phyloP scores from a whole-genome alignment of 2,888 invertebrate genomes.

The Eupsilia transversa region DNA sequence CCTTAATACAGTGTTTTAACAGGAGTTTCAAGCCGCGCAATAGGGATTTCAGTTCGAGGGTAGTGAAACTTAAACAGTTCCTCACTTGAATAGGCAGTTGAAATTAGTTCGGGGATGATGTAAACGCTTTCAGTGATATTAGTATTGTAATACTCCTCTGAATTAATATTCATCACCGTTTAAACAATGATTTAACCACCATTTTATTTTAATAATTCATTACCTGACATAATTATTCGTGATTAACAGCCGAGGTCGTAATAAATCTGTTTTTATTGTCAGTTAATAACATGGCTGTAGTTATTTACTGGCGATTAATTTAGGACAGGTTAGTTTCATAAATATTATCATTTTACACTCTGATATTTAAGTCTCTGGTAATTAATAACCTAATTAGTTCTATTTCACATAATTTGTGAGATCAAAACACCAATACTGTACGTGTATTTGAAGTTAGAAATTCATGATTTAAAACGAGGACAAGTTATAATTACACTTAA shows the following conservation, averaged over 20 bases:
- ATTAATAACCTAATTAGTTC: slow-evolving; percentile 4
- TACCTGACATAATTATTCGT: slow-evolving; percentile 48
- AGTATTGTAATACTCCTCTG: slow-evolving; percentile 17
- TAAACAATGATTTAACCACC: slow-evolving; percentile 29
- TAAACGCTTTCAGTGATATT: slow-evolving; percentile 48
- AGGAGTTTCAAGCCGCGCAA: slow-evolving; percentile 54
- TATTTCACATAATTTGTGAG: not conserved
- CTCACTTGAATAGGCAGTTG: slow-evolving; percentile 53
- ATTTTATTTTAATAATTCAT: slow-evolving; percentile 51
- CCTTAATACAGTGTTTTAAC: slow-evolving; percentile 49
- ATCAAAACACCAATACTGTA: not conserved
- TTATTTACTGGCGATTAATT: slow-evolving; percentile 50
- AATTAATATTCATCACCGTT: slow-evolving; percentile 39
- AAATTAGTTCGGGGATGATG: slow-evolving; percentile 58
- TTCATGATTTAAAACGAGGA: slow-evolving; percentile 20
- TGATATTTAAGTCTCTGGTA: not conserved
- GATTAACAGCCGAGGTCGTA: slow-evolving; percentile 50
- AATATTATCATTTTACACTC: slow-evolving; percentile 20
- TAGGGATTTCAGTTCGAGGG: slow-evolving; percentile 53
- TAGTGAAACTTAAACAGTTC: slow-evolving; percentile 61
- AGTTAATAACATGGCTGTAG: slow-evolving; percentile 50
- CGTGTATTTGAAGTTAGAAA: not conserved
- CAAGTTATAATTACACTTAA: slow-evolving; percentile 34
- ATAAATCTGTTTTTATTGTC: slow-evolving; percentile 63
- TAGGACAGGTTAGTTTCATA: slow-evolving; percentile 37